Evolutionary conservation across 2,113 vertebrate genomes (phyloP), one percentile per base, ranked within the genome.

Genomic region (Psittacus erithacus): DNA sequence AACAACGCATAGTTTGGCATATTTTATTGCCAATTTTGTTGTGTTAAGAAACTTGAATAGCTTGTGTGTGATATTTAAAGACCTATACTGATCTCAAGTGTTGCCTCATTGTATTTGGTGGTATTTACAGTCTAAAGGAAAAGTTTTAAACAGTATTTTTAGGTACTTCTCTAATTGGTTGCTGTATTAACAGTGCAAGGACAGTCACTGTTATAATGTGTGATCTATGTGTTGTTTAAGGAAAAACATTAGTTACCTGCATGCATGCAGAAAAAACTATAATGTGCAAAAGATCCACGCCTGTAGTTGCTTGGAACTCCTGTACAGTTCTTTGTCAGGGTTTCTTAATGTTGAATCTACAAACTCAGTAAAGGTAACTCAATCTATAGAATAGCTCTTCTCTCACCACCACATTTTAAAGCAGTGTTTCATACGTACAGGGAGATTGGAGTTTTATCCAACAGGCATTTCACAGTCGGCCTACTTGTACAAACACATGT

Each of bases 11-110:
- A 81, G 23, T 75, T 94, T 86, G 46, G 88, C 49, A 76, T 90
- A 90, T 92, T 90, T 88, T 92, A 63, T 83, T 91, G 90, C 59
- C 55, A 63, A 28, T 60, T 83, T 64, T 67, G 17, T 93, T 93
- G 18, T 91, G 27, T 91, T 70, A 69, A 82, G 63, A 87, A 87
- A 69, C 50, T 38, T 65, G 49, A 90, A 86, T 95, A 94, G 55
- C 28, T 90, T 91, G 6, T 24, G 27, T 70, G 79, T 82, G 44
- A 3, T 95, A 85, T 83, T 93, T 92, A 67, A 83, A 77, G 87
- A 82, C 77, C 38, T 74, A 20, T 55, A 35, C 13, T 47, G 20
- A 65, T 93, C 39, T 79, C 29, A 43, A 46, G 23, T 81, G 44
- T 65, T 90, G 60, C 16, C 49, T 47, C 6, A 0, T 38, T 87